Percentiles rank a stretch among this genome's conserved stretches.
Conservation (phyloP, 2,113 vertebrate genomes). For the Gila orcuttii region DNA sequence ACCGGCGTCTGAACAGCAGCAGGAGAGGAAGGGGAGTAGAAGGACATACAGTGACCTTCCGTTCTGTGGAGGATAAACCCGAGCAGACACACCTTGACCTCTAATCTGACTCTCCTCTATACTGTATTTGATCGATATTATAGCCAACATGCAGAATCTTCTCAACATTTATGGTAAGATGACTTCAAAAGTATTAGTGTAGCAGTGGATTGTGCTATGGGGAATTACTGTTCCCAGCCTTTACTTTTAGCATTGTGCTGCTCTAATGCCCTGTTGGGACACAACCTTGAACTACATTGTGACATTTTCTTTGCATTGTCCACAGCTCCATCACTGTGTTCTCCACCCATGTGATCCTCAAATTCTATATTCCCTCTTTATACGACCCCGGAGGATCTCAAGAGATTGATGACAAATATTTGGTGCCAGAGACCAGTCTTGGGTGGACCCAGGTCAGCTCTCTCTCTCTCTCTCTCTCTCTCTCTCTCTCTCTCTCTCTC, state of each 20-base stretch:
- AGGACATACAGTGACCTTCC: constrained; percentile 37
- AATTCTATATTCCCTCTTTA: constrained; percentile 47
- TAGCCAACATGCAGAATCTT: background rate
- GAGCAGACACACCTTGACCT: constrained; percentile 43
- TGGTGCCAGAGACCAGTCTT: constrained; percentile 13
- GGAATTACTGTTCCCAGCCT: constrained; percentile 67
- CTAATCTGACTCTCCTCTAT: background rate
- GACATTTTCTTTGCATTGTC: constrained; percentile 67
- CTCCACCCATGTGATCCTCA: constrained; percentile 53
- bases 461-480: background rate
- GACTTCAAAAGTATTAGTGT: background rate
- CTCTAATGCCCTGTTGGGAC: constrained; percentile 67
- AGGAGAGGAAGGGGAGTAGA: constrained; percentile 50
- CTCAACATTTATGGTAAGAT: background rate
- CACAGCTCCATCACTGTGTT: constrained; percentile 60
- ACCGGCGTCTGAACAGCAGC: constrained; percentile 31
- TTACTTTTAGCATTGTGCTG: constrained; percentile 70
- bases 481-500: no score
- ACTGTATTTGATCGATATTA: background rate
- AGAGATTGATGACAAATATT: constrained; percentile 45
- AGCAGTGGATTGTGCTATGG: constrained; percentile 18
- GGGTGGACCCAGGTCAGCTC: constrained; percentile 12
- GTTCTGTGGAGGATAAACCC: constrained; percentile 39
- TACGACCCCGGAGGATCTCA: constrained; percentile 41
- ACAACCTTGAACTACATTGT: constrained; percentile 77